These are phyloP conservation scores for Steatocranus sp. DNA, from an alignment of 2,797 vertebrate genomes.

Conservation along the genomic window DNA sequence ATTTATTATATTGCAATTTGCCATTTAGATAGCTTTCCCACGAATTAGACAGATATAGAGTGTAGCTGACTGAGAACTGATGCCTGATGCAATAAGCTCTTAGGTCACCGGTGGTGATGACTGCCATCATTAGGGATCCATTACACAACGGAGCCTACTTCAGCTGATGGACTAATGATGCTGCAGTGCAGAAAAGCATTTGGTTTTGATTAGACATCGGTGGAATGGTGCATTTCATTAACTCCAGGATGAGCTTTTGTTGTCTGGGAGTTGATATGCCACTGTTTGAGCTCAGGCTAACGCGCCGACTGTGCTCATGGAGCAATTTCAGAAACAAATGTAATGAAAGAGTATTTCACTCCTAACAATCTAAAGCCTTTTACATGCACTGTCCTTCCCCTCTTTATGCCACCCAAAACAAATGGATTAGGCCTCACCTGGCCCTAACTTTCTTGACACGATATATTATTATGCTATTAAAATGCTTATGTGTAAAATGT, in stretches of 20 bases:
- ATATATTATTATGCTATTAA: not conserved
- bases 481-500: not conserved
- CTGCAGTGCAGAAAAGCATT: conserved; percentile 55
- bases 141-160: conserved; percentile 47
- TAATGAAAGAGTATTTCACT: conserved; percentile 23
- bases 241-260: conserved; percentile 60
- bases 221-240: conserved; percentile 68
- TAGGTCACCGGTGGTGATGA: conserved; percentile 64
- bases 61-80: conserved; percentile 43
- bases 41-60: conserved; percentile 48
- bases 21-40: conserved; percentile 26
- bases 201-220: conserved; percentile 67
- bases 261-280: conserved; percentile 44
- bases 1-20: conserved; percentile 48
- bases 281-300: conserved; percentile 16
- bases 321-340: conserved; percentile 39
- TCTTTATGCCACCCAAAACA: not conserved
- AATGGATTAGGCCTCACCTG: not conserved
- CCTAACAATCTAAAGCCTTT: conserved; percentile 4
- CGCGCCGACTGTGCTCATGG: not conserved
- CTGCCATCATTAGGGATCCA: conserved; percentile 59
- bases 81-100: conserved; percentile 40
- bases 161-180: conserved; percentile 62
- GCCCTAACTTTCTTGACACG: not conserved
- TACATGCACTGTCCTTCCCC: not conserved